phyloP scores from a whole-genome alignment of 2,888 invertebrate species.

The Hirtodrosophila trivittata region DNA sequence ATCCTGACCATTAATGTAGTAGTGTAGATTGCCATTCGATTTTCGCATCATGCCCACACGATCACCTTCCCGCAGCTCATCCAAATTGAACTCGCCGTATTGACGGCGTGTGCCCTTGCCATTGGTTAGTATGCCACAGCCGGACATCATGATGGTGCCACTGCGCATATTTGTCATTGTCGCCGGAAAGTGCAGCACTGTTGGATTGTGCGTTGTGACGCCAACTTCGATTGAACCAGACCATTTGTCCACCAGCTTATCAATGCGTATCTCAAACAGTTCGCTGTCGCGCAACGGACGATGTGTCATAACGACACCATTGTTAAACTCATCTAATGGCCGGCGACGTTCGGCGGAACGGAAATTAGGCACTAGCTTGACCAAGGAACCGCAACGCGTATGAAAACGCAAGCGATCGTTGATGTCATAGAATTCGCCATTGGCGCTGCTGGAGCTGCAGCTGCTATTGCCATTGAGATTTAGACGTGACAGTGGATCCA shows the following conservation, averaged over 20 bases:
- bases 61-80: conserved; percentile 96
- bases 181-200: conserved; percentile 94
- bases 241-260: conserved; percentile 97
- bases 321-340: conserved; percentile 97
- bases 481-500: conserved; percentile 41
- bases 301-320: conserved; percentile 97
- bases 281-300: conserved; percentile 94
- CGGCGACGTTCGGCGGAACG: conserved; percentile 94
- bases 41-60: conserved; percentile 96
- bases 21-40: conserved; percentile 93
- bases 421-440: conserved; percentile 78
- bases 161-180: conserved; percentile 98
- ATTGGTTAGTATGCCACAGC: conserved; percentile 97
- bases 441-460: conserved; percentile 23
- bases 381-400: conserved; percentile 93
- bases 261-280: conserved; percentile 97
- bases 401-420: conserved; percentile 92
- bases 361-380: conserved; percentile 92
- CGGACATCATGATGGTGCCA: conserved; percentile 98
- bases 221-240: conserved; percentile 90
- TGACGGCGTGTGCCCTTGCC: conserved; percentile 96
- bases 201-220: conserved; percentile 96
- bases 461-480: conserved; percentile 37
- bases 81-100: conserved; percentile 96
- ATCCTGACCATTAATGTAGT: conserved; percentile 95